Conservation (phyloP, 2,797 vertebrate genomes). For the Sciaenops ocellatus region DNA sequence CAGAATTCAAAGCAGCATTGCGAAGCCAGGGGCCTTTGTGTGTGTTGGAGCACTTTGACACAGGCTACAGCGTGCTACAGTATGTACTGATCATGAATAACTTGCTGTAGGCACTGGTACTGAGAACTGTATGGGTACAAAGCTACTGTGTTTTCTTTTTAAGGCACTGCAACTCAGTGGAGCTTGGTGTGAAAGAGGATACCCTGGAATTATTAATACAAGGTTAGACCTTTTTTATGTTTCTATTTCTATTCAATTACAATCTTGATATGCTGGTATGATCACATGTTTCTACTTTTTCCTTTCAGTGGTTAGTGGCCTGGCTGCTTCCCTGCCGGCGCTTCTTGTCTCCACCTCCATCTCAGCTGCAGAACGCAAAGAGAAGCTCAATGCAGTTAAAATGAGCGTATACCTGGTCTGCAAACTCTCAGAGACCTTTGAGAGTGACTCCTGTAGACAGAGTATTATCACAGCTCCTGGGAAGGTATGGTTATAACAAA, state of each 20-base stretch:
- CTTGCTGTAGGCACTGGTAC: background rate
- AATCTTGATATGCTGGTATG: rapidly evolving
- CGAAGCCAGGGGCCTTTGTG: constrained; percentile 87
- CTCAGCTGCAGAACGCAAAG: constrained; percentile 82
- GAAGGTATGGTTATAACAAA: constrained; percentile 76
- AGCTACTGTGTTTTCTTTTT: constrained; percentile 18
- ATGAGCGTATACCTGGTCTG: constrained; percentile 95
- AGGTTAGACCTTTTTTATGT: constrained; percentile 79
- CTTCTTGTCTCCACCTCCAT: constrained; percentile 82
- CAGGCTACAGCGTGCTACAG: constrained; percentile 92
- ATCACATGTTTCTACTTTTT: background rate
- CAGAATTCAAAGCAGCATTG: constrained; percentile 89
- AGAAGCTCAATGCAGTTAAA: constrained; percentile 93
- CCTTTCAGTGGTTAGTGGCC: constrained; percentile 87
- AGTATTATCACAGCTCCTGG: constrained; percentile 81
- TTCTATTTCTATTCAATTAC: background rate
- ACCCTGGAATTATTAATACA: constrained; percentile 89
- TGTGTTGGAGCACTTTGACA: constrained; percentile 93
- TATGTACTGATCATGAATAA: constrained; percentile 81
- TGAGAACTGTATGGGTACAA: background rate
- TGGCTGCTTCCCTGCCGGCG: constrained; percentile 88
- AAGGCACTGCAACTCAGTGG: constrained; percentile 88
- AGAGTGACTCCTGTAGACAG: constrained; percentile 86
- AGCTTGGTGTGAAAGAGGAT: constrained; percentile 89
- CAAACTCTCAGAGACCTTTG: constrained; percentile 90